Conservation (phyloP, 2,888 invertebrate genomes). For the Apotomis capreana region DNA sequence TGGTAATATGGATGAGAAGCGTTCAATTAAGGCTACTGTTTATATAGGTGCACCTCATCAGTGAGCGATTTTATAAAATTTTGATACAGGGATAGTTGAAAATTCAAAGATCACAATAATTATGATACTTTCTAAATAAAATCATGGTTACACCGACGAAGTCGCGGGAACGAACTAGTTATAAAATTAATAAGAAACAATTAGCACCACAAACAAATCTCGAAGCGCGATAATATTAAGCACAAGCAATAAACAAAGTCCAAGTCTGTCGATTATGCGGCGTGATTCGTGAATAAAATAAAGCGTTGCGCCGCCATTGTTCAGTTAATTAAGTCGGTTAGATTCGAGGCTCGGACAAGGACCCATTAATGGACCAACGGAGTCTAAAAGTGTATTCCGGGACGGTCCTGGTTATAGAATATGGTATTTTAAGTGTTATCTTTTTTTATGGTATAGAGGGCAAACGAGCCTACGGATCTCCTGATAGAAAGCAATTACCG, state of each 20-base stretch:
- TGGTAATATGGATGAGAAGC: too few relatives aligned
- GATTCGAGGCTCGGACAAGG: conserved; percentile 19
- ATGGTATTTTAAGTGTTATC: neutral
- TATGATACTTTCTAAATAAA: too few relatives aligned
- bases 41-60: too few relatives aligned
- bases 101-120: too few relatives aligned
- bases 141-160: too few relatives aligned
- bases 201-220: conserved; percentile 5
- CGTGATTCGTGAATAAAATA: conserved; percentile 22
- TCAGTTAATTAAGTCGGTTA: conserved; percentile 19
- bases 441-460: too few relatives aligned
- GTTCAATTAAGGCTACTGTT: too few relatives aligned
- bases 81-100: too few relatives aligned
- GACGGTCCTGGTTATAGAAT: neutral
- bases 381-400: neutral
- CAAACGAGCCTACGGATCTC: too few relatives aligned
- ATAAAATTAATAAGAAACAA: neutral
- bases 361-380: conserved; percentile 17
- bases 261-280: conserved; percentile 15
- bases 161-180: too few relatives aligned
- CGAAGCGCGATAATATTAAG: neutral
- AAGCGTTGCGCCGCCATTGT: conserved; percentile 14
- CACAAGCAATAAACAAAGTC: conserved; percentile 16
- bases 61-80: too few relatives aligned
- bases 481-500: too few relatives aligned